These are phyloP conservation scores for Caiman crocodilus DNA, from an alignment of 2,797 vertebrate species.

Conservation along the genomic window DNA sequence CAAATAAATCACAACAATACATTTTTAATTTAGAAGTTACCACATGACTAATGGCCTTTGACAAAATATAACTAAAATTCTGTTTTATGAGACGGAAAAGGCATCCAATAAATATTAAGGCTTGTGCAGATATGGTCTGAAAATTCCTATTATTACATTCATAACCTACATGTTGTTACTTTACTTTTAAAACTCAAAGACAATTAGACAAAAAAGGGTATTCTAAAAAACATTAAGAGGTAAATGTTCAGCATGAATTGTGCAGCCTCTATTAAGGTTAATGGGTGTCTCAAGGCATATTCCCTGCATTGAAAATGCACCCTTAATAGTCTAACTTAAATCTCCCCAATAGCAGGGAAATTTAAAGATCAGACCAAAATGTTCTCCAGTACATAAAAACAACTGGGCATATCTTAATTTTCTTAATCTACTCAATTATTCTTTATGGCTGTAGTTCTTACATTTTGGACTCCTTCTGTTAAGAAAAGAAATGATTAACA, in stretches of 20 bases:
- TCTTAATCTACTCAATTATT: background rate
- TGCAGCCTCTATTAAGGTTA: constrained; percentile 39
- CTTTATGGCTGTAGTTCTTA: background rate
- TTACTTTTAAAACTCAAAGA: constrained; percentile 19
- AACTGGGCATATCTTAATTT: background rate
- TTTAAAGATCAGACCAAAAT: background rate
- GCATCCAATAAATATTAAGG: background rate
- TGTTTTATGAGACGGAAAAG: background rate
- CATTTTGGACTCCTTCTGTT: background rate
- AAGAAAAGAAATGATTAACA: background rate
- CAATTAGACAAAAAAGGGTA: constrained; percentile 25
- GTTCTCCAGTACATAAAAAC: background rate
- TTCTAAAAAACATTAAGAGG: constrained; percentile 38
- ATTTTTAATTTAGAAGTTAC: background rate
- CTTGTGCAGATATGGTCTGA: background rate
- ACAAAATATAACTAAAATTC: background rate
- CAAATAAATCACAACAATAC: constrained; percentile 27
- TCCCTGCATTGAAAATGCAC: constrained; percentile 15
- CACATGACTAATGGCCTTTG: background rate
- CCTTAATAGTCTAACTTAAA: constrained; percentile 7
- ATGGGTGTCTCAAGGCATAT: background rate
- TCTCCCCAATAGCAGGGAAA: background rate
- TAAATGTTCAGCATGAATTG: constrained; percentile 10
- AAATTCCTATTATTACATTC: background rate
- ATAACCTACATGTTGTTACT: background rate